A percentile compares a stretch with the other conserved stretches of the same genome.
Evolutionary conservation across 2,113 vertebrate genomes (phyloP).

Genomic region (Bostrychus sinensis): DNA sequence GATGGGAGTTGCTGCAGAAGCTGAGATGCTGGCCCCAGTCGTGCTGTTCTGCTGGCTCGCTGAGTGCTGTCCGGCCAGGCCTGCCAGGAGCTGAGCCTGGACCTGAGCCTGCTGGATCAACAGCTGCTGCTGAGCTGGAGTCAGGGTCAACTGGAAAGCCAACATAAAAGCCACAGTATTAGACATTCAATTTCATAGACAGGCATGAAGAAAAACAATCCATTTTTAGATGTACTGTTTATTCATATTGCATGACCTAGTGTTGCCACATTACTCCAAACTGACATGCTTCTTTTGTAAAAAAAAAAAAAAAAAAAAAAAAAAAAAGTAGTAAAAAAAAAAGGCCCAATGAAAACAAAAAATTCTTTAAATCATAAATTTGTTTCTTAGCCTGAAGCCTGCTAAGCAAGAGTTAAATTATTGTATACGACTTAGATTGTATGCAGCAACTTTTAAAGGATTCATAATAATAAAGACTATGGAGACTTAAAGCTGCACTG

Average conservation of each 20-base stretch:
- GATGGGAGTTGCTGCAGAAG: slow-evolving; percentile 96
- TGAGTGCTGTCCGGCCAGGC: slow-evolving; percentile 93
- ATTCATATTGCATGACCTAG: not conserved
- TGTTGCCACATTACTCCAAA: slow-evolving; percentile 25
- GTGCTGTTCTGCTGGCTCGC: slow-evolving; percentile 95
- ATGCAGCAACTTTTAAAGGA: not conserved
- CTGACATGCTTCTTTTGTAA: too few species aligned
- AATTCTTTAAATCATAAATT: too few species aligned
- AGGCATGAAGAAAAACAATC: not conserved
- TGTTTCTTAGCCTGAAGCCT: too few species aligned
- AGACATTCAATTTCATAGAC: not conserved
- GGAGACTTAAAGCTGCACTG: too few species aligned
- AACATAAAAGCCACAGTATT: not conserved
- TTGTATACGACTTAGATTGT: too few species aligned
- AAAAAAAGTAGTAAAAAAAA: too few species aligned
- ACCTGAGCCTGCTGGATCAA: slow-evolving; percentile 97
- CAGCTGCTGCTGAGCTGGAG: slow-evolving; percentile 95
- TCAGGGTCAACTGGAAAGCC: slow-evolving; percentile 88
- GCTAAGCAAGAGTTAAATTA: too few species aligned
- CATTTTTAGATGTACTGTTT: not conserved
- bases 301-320: too few species aligned
- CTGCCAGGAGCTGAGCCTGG: slow-evolving; percentile 96
- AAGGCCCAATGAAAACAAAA: too few species aligned
- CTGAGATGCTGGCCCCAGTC: slow-evolving; percentile 96
- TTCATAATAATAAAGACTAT: not conserved